phyloP scores from a whole-genome alignment of 2,797 vertebrate genomes.

The Hypotaenidia philippensis region DNA sequence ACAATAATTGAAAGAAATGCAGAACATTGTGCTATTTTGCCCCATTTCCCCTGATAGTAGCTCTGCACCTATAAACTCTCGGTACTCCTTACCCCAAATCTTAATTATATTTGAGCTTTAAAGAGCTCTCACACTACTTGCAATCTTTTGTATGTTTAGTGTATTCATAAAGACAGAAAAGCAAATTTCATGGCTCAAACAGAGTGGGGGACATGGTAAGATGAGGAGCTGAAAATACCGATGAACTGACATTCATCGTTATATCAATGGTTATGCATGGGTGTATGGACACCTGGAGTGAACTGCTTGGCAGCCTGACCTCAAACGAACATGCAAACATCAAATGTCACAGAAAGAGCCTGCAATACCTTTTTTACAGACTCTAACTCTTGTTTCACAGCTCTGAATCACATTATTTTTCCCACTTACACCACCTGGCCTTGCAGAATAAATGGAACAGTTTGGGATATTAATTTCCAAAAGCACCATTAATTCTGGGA shows the following conservation, averaged over 20 bases:
- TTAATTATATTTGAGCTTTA: slow-evolving; percentile 34
- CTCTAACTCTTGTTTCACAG: neutral
- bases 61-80: neutral
- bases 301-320: neutral
- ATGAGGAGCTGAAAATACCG: neutral
- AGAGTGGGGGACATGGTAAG: neutral
- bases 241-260: neutral
- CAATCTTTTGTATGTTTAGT: neutral
- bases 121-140: neutral
- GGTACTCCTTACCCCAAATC: neutral
- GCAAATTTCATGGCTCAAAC: neutral
- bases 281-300: neutral
- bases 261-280: neutral
- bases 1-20: neutral
- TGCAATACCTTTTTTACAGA: neutral
- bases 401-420: slow-evolving; percentile 11
- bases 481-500: neutral
- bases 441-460: neutral
- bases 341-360: neutral
- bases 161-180: neutral
- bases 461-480: neutral
- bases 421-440: neutral
- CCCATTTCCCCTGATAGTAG: slow-evolving; percentile 11
- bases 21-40: neutral
- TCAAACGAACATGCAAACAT: neutral